Conservation (phyloP, 2,797 vertebrate genomes). For the Anabas testudineus region DNA sequence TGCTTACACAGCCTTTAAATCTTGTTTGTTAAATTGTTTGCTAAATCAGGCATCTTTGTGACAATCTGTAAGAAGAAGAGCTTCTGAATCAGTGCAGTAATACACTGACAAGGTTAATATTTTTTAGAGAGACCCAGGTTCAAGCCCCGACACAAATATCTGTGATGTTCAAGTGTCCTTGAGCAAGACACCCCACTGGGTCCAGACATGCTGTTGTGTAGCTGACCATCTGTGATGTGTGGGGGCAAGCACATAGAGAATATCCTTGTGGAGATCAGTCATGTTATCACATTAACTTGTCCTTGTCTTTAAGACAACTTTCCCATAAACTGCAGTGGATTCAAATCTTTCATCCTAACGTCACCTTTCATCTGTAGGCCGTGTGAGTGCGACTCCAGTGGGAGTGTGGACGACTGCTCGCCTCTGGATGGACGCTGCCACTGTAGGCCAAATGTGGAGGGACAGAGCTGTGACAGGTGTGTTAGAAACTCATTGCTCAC, state of each 20-base stretch:
- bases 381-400: slow-evolving; percentile 85
- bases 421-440: slow-evolving; percentile 86
- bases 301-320: neutral
- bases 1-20: slow-evolving; percentile 2
- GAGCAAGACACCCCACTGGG: slow-evolving; percentile 28
- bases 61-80: neutral
- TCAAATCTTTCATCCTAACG: neutral
- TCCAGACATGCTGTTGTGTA: neutral
- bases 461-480: slow-evolving; percentile 90
- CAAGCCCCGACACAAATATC: slow-evolving; percentile 1
- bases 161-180: slow-evolving; percentile 28
- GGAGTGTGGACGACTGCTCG: slow-evolving; percentile 87
- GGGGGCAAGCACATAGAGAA: neutral
- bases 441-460: slow-evolving; percentile 91
- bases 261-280: neutral
- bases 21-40: slow-evolving; percentile 5
- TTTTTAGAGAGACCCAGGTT: neutral
- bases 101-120: neutral
- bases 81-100: neutral
- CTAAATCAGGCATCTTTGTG: slow-evolving; percentile 1
- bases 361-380: slow-evolving; percentile 76
- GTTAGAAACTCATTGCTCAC: slow-evolving; percentile 12
- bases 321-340: neutral
- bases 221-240: slow-evolving; percentile 39
- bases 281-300: neutral